Evolutionary conservation across 2,888 invertebrate species (phyloP), one percentile per base, ranked within the genome.

Genomic region (Reticulitermes lucifugus): DNA sequence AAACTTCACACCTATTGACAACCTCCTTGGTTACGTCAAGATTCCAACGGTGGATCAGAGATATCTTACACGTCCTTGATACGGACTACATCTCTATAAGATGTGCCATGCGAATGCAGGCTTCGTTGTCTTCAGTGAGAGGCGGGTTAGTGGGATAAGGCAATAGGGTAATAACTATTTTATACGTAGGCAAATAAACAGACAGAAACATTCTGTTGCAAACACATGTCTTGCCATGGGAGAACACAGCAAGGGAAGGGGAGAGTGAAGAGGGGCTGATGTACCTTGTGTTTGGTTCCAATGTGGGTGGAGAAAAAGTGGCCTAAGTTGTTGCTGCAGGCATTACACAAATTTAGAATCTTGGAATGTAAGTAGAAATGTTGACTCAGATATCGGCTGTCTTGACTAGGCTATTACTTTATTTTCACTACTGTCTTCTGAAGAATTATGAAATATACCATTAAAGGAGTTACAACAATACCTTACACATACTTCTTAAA

Each of bases 131-230:
- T 71, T 35, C 41, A 41, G 41, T 41, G 5, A 41, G 6, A 73
- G 7, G 35, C 41, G 77, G 46, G 46, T 22, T 77, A 43, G 41
- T 22, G 46, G 46, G 46, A 46, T 77, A 77, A 77, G 77, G n/a
- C 77, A 77, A 77, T 77, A 46, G 77, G 2, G 51, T 51, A 41
- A 77, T 77, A 77, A 77, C 51, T 77, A 77, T 77, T 77, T 35
- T 77, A 77, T 46, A 77, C 46, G 21, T 77, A 43, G 22, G 51
- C 29, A 77, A 77, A 77, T 46, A 77, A 77, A 46, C 77, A 77
- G 22, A 77, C 12, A 77, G 43, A 46, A 21, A 6, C n/a, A 51
- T n/a, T 77, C 22, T 0, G 51, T 22, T 21, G n/a, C 77, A 77
- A 51, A 5, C 46, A 77, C 10, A 51, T 46, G 22, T 22, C 51